phyloP scores from a whole-genome alignment of 2,797 vertebrate species.

The Sebastes cheni region DNA sequence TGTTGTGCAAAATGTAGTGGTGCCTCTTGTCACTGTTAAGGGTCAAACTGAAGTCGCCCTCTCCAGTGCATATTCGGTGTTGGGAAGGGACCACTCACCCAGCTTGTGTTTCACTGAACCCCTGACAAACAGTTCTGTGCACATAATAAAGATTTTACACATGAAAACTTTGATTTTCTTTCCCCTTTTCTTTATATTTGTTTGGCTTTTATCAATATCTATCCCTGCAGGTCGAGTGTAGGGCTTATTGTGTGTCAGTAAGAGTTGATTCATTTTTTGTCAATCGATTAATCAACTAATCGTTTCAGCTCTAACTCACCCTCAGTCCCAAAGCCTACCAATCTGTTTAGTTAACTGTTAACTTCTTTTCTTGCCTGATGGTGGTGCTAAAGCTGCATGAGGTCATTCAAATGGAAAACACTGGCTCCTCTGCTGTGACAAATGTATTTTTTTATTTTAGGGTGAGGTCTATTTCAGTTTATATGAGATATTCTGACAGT shows the following conservation, averaged over 20 bases:
- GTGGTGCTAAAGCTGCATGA: slow-evolving; percentile 8
- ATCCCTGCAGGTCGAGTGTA: neutral
- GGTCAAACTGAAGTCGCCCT: slow-evolving; percentile 62
- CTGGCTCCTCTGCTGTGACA: neutral
- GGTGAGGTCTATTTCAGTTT: neutral
- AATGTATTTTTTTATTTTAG: neutral
- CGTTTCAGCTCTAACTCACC: neutral
- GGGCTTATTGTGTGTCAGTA: neutral
- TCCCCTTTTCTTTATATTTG: neutral
- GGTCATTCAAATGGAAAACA: neutral
- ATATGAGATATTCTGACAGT: neutral
- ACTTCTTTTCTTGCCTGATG: neutral
- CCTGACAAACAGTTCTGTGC: slow-evolving; percentile 82
- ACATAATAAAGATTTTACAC: slow-evolving; percentile 88
- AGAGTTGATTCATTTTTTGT: neutral
- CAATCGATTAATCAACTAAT: neutral
- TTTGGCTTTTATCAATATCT: neutral
- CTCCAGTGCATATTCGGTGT: slow-evolving; percentile 56
- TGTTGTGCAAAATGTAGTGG: slow-evolving; percentile 84
- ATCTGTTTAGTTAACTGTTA: neutral
- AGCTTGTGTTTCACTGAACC: slow-evolving; percentile 77
- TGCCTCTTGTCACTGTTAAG: slow-evolving; percentile 78
- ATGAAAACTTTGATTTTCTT: slow-evolving; percentile 46
- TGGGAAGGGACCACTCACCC: slow-evolving; percentile 68
- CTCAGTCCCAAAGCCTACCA: neutral